phyloP scores from a whole-genome alignment of 2,888 invertebrate species.

The Sipha maydis region DNA sequence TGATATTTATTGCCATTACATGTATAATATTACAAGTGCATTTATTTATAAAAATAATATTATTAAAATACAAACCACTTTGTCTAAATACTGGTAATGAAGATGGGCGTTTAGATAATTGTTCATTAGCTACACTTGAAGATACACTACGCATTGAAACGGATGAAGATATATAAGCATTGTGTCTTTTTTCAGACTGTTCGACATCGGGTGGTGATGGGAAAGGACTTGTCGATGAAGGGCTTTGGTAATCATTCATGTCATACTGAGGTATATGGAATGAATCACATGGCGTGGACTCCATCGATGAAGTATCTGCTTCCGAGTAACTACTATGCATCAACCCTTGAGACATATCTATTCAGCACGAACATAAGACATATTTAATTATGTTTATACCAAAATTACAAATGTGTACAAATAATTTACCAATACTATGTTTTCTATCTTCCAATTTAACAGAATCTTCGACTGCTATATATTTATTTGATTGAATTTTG shows the following conservation, averaged over 20 bases:
- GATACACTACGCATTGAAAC: slow-evolving; percentile 47
- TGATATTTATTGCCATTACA: too few relatives aligned
- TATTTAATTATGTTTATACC: background rate
- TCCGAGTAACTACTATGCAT: slow-evolving; percentile 48
- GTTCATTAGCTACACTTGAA: slow-evolving; percentile 16
- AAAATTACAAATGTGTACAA: background rate
- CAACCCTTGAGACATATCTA: slow-evolving; percentile 40
- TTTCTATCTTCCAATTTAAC: slow-evolving; percentile 27
- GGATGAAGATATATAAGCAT: slow-evolving; percentile 29
- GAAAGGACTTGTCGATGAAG: background rate
- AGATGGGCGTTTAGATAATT: slow-evolving; percentile 29
- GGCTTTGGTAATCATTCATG: slow-evolving; percentile 12
- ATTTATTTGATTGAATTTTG: slow-evolving; percentile 27
- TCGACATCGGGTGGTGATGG: slow-evolving; percentile 13
- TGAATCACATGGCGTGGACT: slow-evolving; percentile 27
- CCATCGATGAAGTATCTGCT: slow-evolving; percentile 19
- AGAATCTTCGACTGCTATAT: background rate
- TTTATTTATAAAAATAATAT: background rate
- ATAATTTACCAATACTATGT: slow-evolving; percentile 30
- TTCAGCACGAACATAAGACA: background rate
- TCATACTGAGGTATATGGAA: slow-evolving; percentile 23
- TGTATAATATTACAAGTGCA: too few relatives aligned
- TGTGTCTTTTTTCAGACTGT: slow-evolving; percentile 2
- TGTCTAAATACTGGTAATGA: slow-evolving; percentile 54
- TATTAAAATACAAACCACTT: slow-evolving; percentile 26